Evolutionary conservation across 2,888 invertebrate genomes (phyloP).

Genomic region (Panzeria rudis): DNA sequence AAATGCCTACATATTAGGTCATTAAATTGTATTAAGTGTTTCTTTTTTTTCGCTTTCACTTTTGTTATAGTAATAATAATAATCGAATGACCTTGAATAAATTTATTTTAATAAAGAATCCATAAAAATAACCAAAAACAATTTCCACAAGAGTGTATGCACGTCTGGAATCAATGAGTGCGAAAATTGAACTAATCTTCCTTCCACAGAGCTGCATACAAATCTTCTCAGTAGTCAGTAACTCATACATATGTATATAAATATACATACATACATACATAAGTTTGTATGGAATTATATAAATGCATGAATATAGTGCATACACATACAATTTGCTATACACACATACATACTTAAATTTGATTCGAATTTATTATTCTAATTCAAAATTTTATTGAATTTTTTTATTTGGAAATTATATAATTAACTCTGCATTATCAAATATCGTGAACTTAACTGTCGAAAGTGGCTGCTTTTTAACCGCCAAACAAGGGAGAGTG

Average conservation of each 20-base stretch:
- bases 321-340: neutral
- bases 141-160: slow-evolving; percentile 38
- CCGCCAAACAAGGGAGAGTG: no score
- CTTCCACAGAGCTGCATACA: slow-evolving; percentile 51
- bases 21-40: slow-evolving; percentile 3
- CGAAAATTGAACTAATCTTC: slow-evolving; percentile 65
- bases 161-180: slow-evolving; percentile 56
- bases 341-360: neutral
- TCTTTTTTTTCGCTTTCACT: slow-evolving; percentile 48
- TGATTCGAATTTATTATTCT: neutral
- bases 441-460: neutral
- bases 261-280: neutral
- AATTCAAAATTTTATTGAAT: neutral
- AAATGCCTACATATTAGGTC: slow-evolving; percentile 11
- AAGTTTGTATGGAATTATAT: neutral
- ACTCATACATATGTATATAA: slow-evolving; percentile 6
- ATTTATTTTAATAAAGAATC: slow-evolving; percentile 50
- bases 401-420: neutral
- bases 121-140: slow-evolving; percentile 22
- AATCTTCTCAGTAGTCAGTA: slow-evolving; percentile 64
- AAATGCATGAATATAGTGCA: slow-evolving; percentile 1
- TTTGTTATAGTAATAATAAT: slow-evolving; percentile 34
- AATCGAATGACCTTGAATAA: slow-evolving; percentile 56
- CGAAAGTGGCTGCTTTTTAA: neutral
- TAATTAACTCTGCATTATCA: neutral